Conservation (phyloP, 2,113 vertebrate genomes). For the Thunnus maccoyii region DNA sequence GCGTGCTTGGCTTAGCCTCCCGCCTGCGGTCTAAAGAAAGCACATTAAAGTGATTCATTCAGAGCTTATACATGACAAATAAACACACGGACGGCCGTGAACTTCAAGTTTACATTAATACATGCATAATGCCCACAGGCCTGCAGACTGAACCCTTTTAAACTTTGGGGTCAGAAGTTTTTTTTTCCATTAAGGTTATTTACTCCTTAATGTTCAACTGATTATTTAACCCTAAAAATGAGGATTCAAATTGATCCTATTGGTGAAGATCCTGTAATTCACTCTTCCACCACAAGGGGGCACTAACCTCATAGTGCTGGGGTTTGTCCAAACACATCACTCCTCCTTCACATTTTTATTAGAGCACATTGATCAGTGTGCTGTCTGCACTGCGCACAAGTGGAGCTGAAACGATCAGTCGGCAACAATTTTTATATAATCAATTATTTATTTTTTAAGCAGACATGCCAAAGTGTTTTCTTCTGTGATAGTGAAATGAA, state of each 20-base stretch:
- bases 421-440: too few species aligned
- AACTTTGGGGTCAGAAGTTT: background rate
- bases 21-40: constrained; percentile 58
- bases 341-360: background rate
- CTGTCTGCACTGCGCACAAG: too few species aligned
- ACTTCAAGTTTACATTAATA: background rate
- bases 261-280: background rate
- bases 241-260: background rate
- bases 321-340: background rate
- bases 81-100: background rate
- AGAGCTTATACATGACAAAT: constrained; percentile 38
- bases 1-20: constrained; percentile 22
- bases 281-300: constrained; percentile 67
- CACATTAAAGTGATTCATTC: constrained; percentile 59
- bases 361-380: too few species aligned
- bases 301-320: constrained; percentile 32
- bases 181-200: background rate
- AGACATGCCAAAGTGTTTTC: too few species aligned
- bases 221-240: background rate
- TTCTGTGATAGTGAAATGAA: too few species aligned
- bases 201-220: background rate
- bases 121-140: background rate
- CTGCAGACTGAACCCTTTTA: background rate
- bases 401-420: too few species aligned
- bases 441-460: too few species aligned